Conservation (phyloP, 2,113 vertebrate species). For the Vulpes ferrilata region DNA sequence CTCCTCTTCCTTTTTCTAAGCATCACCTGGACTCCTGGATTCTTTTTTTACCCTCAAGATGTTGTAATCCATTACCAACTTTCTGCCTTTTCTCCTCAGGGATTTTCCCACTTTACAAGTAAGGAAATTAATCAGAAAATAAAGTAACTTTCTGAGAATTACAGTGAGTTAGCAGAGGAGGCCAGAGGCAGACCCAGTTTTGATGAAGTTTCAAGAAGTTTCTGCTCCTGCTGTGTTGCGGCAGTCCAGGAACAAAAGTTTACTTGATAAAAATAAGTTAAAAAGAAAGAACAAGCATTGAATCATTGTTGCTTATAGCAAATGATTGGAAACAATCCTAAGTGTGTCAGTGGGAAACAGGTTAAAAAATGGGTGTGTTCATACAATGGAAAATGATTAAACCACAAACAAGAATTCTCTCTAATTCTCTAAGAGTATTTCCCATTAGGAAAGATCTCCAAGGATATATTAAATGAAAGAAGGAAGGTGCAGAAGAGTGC, state of each 20-base stretch:
- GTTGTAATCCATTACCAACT: neutral
- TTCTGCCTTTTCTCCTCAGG: neutral
- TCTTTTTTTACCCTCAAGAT: neutral
- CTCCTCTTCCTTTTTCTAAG: neutral
- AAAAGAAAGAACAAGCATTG: neutral
- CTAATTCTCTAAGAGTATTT: neutral
- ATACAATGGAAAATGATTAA: neutral
- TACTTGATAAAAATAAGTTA: neutral
- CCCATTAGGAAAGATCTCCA: neutral
- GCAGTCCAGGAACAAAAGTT: neutral
- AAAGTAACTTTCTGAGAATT: neutral
- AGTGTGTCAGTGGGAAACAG: neutral
- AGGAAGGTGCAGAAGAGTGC: neutral
- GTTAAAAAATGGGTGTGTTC: neutral
- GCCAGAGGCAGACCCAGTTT: neutral
- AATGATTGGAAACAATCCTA: neutral
- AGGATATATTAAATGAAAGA: constrained; percentile 15
- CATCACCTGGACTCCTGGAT: neutral
- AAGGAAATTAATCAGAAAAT: constrained; percentile 4
- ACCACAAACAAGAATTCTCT: neutral
- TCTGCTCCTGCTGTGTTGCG: neutral
- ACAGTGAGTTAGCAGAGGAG: neutral
- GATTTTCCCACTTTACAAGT: neutral
- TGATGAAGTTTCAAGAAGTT: neutral
- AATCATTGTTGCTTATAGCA: neutral